These are phyloP conservation scores for Oceanites oceanicus DNA, from an alignment of 2,113 vertebrate species.

Conservation along the genomic window DNA sequence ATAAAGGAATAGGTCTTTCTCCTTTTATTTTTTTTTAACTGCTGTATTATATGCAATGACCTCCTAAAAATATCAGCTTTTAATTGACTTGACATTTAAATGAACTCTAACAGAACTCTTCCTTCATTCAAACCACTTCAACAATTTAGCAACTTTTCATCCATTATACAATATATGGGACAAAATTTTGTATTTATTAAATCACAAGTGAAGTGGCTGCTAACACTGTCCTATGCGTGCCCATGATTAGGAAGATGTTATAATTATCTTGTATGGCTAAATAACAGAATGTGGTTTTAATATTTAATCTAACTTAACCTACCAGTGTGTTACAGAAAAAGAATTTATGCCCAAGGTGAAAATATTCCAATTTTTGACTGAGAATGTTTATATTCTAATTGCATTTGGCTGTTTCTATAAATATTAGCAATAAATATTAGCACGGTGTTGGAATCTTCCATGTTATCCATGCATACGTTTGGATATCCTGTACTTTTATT, in stretches of 20 bases:
- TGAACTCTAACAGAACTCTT: neutral
- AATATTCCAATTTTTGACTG: neutral
- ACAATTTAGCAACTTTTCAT: neutral
- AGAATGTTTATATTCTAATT: neutral
- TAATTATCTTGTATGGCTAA: conserved; percentile 32
- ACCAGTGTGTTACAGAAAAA: neutral
- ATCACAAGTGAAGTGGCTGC: conserved; percentile 22
- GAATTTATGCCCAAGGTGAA: neutral
- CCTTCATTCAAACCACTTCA: neutral
- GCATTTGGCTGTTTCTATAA: neutral
- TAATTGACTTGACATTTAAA: neutral
- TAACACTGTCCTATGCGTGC: neutral
- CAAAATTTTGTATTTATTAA: neutral
- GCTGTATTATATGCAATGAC: neutral
- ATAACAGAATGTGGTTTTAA: neutral
- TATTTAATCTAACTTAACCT: neutral
- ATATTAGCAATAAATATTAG: neutral
- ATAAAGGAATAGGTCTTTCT: neutral
- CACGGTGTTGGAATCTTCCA: neutral
- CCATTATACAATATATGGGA: neutral
- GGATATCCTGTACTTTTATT: neutral
- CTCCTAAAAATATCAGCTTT: neutral
- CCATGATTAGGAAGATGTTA: conserved; percentile 39
- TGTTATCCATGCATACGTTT: neutral
- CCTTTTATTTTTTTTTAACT: neutral